A percentile compares a stretch with the other conserved stretches of the same genome.
These are phyloP conservation scores for Notarius quadriscutis DNA, from an alignment of 2,113 vertebrate genomes.

Conservation along the genomic window DNA sequence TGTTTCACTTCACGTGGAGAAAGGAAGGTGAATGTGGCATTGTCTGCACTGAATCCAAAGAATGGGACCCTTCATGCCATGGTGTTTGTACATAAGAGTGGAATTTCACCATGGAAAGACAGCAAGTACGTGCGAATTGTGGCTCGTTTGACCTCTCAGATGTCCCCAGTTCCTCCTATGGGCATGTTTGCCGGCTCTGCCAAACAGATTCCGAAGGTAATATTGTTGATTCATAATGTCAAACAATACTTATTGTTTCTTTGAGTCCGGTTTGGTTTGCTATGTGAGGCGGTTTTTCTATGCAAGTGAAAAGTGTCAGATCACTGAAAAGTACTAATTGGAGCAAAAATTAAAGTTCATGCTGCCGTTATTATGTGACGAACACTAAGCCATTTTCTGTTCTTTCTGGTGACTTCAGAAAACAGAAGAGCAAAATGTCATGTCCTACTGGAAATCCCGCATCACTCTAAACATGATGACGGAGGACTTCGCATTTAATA, in stretches of 20 bases:
- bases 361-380: neutral
- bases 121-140: conserved; percentile 86
- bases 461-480: conserved; percentile 90
- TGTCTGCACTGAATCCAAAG: conserved; percentile 87
- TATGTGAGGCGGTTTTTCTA: neutral
- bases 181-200: neutral
- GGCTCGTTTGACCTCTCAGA: conserved; percentile 86
- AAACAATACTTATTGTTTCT: neutral
- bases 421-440: conserved; percentile 71
- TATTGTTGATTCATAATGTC: neutral
- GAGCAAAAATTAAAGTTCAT: neutral
- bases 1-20: neutral
- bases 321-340: neutral
- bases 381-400: conserved; percentile 18
- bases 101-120: conserved; percentile 88
- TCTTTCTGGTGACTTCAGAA: conserved; percentile 46
- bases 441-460: conserved; percentile 89
- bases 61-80: conserved; percentile 90
- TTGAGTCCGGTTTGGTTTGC: neutral
- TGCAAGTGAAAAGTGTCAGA: neutral
- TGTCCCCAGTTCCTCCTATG: conserved; percentile 70
- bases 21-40: conserved; percentile 85
- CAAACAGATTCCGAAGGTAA: conserved; percentile 44
- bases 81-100: conserved; percentile 88
- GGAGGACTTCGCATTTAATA: conserved; percentile 90